Conservation (phyloP, 2,113 vertebrate species). For the Trochalopteron elliotii region DNA sequence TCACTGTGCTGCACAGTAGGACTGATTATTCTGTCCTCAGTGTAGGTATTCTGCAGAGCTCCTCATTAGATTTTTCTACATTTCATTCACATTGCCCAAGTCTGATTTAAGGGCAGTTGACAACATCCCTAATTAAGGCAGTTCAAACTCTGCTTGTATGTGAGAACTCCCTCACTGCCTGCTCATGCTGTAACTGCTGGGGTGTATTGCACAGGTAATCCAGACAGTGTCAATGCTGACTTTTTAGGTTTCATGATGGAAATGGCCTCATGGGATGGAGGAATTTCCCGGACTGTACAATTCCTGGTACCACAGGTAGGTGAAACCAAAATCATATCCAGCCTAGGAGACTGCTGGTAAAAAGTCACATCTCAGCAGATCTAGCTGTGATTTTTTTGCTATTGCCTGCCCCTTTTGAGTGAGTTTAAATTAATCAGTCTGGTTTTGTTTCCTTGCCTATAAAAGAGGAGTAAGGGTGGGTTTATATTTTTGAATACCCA, state of each 20-base stretch:
- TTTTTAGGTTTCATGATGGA: conserved; percentile 99
- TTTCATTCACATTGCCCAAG: background rate
- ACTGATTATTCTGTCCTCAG: background rate
- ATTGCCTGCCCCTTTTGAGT: background rate
- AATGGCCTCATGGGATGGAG: conserved; percentile 99
- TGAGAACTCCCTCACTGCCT: background rate
- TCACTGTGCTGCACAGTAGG: background rate
- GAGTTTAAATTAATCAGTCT: background rate
- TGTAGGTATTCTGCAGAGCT: background rate
- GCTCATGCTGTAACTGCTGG: background rate
- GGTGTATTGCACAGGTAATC: background rate
- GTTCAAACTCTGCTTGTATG: background rate
- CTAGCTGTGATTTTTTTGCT: background rate
- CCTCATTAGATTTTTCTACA: background rate
- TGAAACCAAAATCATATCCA: background rate
- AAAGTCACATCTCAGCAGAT: background rate
- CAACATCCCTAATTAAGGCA: background rate
- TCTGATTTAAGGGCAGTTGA: background rate
- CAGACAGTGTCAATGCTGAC: background rate
- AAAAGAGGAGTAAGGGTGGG: background rate
- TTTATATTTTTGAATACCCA: background rate
- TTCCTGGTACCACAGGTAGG: conserved; percentile 95
- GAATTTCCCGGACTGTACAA: conserved; percentile 94
- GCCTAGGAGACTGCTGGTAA: background rate
- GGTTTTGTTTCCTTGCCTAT: background rate